Base-by-base conservation (phyloP, 1,140 invertebrate genomes). In the Rhynchophorus ferrugineus region DNA sequence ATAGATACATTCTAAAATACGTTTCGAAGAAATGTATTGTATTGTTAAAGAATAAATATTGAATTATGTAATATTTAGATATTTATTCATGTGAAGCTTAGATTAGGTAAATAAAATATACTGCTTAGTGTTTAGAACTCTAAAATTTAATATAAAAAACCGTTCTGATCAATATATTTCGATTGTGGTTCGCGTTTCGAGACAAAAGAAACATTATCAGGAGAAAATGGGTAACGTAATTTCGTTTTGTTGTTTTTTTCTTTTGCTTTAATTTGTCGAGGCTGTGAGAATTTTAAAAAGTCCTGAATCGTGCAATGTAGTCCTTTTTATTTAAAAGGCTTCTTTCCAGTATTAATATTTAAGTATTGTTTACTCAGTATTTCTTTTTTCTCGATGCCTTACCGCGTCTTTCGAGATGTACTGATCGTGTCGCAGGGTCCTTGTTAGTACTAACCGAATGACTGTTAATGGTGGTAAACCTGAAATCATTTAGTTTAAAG, bases 81-180 rank as follows among this genome's bases (percentile, higher is more conserved):
- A 66, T 66, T 63, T 65, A 66, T 66, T 65, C 59, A 66, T 66
- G 64, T 65, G 56, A 51, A 64, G 56, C 59, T 63, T 64, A 64
- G 62, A 51, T 43, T 60, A 56, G 54, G 44, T 57, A 52, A 57
- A 44, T 49, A 55, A 56, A 60, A 50, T 56, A 60, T 51, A 36
- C 49, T 42, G 52, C 54, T 57, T 54, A 57, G 61, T 64, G 62
- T 64, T 58, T 62, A 62, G 60, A 59, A 57, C 51, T 55, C 54
- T 54, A 54, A 48, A 61, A 59, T 41, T 41, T 43, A 36, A 16
- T 22, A 42, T n/a, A n/a, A n/a, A n/a, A n/a, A n/a, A n/a, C n/a
- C n/a, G n/a, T n/a, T n/a, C n/a, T 39, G 20, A 35, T 48, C 46
- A 39, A 48, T 48, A 33, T 19, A 48, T 37, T 22, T 39, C 42